Evolutionary conservation across 2,113 vertebrate genomes (phyloP).

Genomic region (Typhlomys cinereus): DNA sequence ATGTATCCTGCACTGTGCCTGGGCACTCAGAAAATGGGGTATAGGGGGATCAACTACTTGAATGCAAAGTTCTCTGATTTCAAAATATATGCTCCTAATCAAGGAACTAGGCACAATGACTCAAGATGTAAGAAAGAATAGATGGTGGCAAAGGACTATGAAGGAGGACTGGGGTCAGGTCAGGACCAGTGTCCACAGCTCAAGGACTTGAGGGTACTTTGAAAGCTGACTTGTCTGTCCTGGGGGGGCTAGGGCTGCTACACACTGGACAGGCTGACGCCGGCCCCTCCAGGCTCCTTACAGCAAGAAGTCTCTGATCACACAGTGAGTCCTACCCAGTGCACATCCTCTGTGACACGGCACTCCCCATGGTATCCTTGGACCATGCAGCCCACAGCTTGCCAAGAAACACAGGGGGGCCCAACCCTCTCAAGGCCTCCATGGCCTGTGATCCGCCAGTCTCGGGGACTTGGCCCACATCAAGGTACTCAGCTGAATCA

Average conservation of each 20-base stretch:
- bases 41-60: neutral
- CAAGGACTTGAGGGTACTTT: neutral
- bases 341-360: too few species aligned
- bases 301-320: neutral
- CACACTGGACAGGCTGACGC: neutral
- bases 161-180: neutral
- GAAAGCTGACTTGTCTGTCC: neutral
- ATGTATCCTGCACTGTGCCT: neutral
- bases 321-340: neutral
- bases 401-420: neutral
- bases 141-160: too few species aligned
- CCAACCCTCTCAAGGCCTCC: neutral
- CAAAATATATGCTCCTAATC: neutral
- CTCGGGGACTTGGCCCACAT: neutral
- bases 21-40: neutral
- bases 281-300: neutral
- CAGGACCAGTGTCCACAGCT: neutral
- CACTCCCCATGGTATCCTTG: neutral
- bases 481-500: neutral
- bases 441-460: neutral
- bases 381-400: too few species aligned
- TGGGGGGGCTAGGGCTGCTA: neutral
- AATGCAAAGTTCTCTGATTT: neutral
- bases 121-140: neutral
- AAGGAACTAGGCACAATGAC: neutral